Evolutionary conservation across 2,797 vertebrate genomes (phyloP).

Genomic region (Nyctalus aviator): DNA sequence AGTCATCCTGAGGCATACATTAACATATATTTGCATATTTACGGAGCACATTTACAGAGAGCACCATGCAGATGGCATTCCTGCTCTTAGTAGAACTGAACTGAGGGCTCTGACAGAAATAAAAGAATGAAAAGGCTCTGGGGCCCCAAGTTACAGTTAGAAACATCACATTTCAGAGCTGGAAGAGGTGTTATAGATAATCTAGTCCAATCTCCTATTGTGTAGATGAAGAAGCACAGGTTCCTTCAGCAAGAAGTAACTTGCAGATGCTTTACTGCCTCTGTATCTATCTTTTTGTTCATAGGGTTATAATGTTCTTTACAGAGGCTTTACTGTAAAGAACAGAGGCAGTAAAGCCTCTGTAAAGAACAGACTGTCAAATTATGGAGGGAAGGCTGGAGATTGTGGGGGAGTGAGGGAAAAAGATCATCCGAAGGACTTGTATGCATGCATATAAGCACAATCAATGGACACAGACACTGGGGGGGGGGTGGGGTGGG

Average conservation of each 20-base stretch:
- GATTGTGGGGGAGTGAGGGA: too few relatives aligned
- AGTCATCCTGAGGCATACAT: neutral
- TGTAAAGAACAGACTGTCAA: too few relatives aligned
- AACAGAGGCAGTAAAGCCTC: too few relatives aligned
- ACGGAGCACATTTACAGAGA: neutral
- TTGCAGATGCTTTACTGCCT: neutral
- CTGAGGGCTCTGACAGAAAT: neutral
- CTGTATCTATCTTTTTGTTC: too few relatives aligned
- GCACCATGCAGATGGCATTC: neutral
- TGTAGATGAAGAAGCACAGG: neutral
- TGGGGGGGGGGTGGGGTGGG: too few relatives aligned
- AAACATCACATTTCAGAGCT: neutral
- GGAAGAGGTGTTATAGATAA: neutral
- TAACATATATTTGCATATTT: neutral
- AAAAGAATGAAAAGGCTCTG: neutral
- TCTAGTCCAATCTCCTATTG: neutral
- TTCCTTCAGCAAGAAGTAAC: neutral
- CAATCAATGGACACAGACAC: too few relatives aligned
- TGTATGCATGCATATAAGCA: too few relatives aligned
- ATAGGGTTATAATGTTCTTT: too few relatives aligned
- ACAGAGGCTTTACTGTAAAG: too few relatives aligned
- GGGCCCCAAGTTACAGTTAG: neutral
- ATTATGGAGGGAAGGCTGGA: too few relatives aligned
- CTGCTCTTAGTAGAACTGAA: neutral
- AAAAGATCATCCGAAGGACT: too few relatives aligned